A percentile compares a stretch with the other conserved stretches of the same genome.
phyloP scores from a whole-genome alignment of 2,113 vertebrate species.

The Gambusia holbrooki region DNA sequence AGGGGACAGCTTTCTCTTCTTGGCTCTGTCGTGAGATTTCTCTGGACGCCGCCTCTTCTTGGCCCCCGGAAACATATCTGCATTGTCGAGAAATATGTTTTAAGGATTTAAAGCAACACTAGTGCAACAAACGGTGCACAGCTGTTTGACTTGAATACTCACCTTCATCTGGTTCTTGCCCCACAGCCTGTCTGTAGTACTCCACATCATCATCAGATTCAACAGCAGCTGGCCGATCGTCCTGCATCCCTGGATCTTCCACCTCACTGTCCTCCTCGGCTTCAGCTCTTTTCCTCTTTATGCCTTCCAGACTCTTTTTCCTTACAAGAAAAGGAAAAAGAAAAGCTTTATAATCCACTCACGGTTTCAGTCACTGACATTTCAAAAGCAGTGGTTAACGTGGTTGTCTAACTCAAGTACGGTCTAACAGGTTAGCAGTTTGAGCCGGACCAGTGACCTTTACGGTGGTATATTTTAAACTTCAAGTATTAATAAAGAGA shows the following conservation, averaged over 20 bases:
- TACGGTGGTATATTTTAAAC: neutral
- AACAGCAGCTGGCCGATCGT: conserved; percentile 29
- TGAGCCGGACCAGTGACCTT: no score
- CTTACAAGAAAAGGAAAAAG: conserved; percentile 59
- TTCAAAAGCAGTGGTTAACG: no score
- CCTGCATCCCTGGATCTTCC: conserved; percentile 85
- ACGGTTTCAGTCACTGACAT: no score
- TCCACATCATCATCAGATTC: conserved; percentile 88
- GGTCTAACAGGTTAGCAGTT: no score
- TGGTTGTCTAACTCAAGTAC: no score
- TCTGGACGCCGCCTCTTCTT: conserved; percentile 63
- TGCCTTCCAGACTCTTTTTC: conserved; percentile 87
- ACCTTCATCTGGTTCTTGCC: conserved; percentile 90
- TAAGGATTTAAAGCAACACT: neutral
- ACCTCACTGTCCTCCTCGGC: conserved; percentile 81
- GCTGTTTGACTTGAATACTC: neutral
- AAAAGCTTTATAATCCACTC: no score
- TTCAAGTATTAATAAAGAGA: neutral
- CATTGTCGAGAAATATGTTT: neutral
- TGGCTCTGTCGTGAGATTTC: conserved; percentile 46
- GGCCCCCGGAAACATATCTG: conserved; percentile 80
- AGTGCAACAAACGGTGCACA: neutral
- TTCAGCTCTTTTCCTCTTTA: conserved; percentile 73
- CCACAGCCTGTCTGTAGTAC: conserved; percentile 90
- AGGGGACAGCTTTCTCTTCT: conserved; percentile 64